Evolutionary conservation across 2,113 vertebrate genomes (phyloP).

Genomic region (Elephantulus edwardii): DNA sequence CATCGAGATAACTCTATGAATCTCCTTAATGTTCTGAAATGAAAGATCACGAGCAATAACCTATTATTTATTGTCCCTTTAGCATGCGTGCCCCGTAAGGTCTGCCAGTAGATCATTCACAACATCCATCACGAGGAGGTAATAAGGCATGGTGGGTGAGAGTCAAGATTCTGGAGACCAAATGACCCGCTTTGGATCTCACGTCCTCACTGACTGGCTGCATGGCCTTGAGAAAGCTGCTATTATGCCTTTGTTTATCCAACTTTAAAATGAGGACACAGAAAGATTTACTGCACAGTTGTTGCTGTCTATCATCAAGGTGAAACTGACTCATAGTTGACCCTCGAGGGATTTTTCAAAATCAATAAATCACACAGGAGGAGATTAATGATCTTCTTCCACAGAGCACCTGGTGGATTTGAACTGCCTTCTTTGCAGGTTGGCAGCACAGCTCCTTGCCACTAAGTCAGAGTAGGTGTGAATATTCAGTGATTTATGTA

Average conservation of each 20-base stretch:
- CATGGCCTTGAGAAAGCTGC: neutral
- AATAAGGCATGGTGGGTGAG: neutral
- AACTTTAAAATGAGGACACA: neutral
- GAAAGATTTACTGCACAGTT: neutral
- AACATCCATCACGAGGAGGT: neutral
- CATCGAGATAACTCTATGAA: slow-evolving; percentile 81
- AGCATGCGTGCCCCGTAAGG: slow-evolving; percentile 72
- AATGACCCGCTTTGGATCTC: neutral
- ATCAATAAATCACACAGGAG: no score
- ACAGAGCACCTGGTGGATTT: no score
- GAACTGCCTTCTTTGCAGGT: no score
- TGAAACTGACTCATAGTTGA: no score
- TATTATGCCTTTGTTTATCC: neutral
- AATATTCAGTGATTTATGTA: neutral
- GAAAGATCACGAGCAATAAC: slow-evolving; percentile 79
- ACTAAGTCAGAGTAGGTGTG: neutral
- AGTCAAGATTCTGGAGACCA: neutral
- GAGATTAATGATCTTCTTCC: no score
- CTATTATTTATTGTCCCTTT: slow-evolving; percentile 81
- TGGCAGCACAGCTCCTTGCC: no score
- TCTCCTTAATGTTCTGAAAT: slow-evolving; percentile 83
- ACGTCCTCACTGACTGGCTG: neutral
- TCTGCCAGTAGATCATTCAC: slow-evolving; percentile 58
- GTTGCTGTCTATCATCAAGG: no score
- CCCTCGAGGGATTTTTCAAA: no score